Evolutionary conservation across 2,888 invertebrate species (phyloP).

Genomic region (Trachelus tabidus): DNA sequence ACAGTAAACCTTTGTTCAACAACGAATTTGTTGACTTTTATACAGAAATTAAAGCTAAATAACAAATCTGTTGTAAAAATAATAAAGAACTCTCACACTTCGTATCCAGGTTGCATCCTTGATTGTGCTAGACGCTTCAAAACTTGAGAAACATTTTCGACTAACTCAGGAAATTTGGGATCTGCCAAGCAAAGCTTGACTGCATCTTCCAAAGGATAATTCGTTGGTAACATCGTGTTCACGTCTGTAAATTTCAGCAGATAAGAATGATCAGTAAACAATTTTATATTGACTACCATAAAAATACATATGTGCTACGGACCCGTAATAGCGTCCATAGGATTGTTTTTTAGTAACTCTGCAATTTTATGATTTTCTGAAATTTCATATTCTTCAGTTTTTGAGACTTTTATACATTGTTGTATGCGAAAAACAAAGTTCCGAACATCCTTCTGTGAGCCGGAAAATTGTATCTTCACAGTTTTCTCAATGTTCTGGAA

Average conservation of each 20-base stretch:
- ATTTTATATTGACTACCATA: background rate
- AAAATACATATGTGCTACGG: background rate
- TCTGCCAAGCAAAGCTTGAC: background rate
- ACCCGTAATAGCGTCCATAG: background rate
- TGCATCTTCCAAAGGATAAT: background rate
- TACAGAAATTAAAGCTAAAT: conserved; percentile 23
- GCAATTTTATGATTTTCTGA: background rate
- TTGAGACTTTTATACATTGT: background rate
- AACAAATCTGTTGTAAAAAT: background rate
- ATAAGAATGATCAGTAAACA: background rate
- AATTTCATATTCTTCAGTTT: background rate
- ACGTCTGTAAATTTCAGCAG: background rate
- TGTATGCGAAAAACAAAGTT: background rate
- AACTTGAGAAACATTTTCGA: background rate
- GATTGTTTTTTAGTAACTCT: background rate
- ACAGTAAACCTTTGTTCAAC: conserved; percentile 43
- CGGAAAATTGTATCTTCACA: background rate
- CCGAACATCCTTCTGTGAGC: background rate
- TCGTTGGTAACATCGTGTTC: background rate
- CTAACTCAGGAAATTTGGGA: background rate
- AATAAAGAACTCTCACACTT: background rate
- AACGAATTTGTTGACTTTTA: conserved; percentile 43
- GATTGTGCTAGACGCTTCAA: background rate
- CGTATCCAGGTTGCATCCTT: background rate
- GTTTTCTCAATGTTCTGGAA: background rate